phyloP scores from a whole-genome alignment of 2,888 invertebrate genomes.

The Sepiola atlantica region DNA sequence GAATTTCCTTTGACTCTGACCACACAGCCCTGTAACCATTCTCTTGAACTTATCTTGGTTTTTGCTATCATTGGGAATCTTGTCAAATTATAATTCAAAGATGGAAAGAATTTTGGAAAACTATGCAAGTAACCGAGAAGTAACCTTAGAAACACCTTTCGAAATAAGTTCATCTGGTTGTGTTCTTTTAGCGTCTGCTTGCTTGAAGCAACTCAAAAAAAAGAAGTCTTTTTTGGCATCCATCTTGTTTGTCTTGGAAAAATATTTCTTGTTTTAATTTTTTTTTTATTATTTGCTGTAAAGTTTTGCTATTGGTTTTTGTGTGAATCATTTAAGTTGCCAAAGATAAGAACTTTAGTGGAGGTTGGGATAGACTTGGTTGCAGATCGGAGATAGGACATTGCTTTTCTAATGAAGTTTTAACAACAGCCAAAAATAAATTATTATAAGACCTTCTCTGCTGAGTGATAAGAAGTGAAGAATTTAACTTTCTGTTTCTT shows the following conservation, averaged over 20 bases:
- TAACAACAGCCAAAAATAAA: not conserved
- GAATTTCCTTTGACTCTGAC: too few species aligned
- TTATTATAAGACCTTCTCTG: not conserved
- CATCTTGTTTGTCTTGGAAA: not conserved
- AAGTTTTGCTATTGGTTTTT: not conserved
- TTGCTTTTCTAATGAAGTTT: not conserved
- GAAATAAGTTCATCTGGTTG: not conserved
- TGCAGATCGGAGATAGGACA: slow-evolving; percentile 4
- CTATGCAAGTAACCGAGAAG: not conserved
- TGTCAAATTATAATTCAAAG: not conserved
- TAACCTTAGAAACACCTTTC: not conserved
- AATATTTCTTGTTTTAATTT: too few species aligned
- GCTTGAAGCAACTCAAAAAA: not conserved
- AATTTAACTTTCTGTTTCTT: not conserved
- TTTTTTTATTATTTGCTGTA: too few species aligned
- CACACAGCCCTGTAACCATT: too few species aligned
- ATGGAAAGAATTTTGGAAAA: not conserved
- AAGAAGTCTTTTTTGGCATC: not conserved
- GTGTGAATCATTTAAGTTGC: not conserved
- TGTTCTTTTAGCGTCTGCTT: not conserved
- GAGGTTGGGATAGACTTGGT: not conserved
- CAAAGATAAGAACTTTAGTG: not conserved
- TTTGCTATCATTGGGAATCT: not conserved
- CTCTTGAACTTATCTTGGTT: too few species aligned
- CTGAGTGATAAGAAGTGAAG: not conserved